Base-by-base conservation (phyloP, 2,888 invertebrate genomes). In the Drymonia ruficornis region DNA sequence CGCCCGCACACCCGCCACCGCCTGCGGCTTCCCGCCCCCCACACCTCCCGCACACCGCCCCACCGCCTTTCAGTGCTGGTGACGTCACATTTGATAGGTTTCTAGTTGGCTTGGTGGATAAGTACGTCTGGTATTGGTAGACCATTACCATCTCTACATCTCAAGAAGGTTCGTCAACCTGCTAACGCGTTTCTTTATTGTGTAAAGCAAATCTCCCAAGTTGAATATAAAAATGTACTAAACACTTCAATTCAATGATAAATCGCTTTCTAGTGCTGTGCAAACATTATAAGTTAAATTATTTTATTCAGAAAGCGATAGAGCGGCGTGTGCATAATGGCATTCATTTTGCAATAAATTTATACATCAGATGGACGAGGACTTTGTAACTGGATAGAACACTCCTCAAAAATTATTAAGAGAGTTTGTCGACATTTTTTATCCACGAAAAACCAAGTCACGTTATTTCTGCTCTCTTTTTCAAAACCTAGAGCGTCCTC, bases 281-380 rank as follows among this genome's bases (percentile, higher is more conserved):
- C 40, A 16, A 40, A 40, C 40, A 16, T 40, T 16, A 40, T 36
- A 36, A 36, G 34, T 2, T 36, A 36, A 36, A 36, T 40, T 6
- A 5, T 40, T 40, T 16, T 16, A 1, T 38, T 8, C 40, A 2
- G 9, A 40, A 16, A 7, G 40, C 40, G n/a, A 40, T 6, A 9
- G 40, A 16, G 40, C 16, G n/a, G 16, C 5, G 40, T 40, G 40
- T 16, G 16, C 15, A 16, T 40, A 40, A 40, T 40, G 40, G 40
- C 40, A 12, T 40, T 40, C 15, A 8, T 15, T 40, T 40, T 16
- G 40, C 40, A 40, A 40, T 40, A 40, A 40, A 40, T 38, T 38
- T 38, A 16, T 16, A 16, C 8, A 16, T 16, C 16, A 2, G 16
- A 16, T 9, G 4, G 12, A 36, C n/a, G n/a, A 23, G 23, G 13